Evolutionary conservation across 2,797 vertebrate species (phyloP), one percentile per base, ranked within the genome.

Genomic region (Crenichthys baileyi): DNA sequence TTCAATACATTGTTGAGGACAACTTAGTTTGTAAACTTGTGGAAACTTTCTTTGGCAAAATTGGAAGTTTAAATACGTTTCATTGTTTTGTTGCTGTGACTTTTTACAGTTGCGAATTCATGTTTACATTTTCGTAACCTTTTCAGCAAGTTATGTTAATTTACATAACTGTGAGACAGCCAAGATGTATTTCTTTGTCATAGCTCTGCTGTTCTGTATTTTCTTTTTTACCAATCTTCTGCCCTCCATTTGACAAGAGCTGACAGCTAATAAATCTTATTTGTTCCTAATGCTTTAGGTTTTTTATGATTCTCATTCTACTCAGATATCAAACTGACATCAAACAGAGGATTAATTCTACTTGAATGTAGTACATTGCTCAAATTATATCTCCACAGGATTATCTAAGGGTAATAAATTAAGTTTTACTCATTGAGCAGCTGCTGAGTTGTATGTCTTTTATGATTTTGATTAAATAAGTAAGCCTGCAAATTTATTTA

Each of bases 401-500:
- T 70, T 74, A 81, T 39, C 22, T 75, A 31, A 50, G 60, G 67
- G 22, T 76, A 81, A 82, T 77, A 12, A 82, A 72, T 31, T 41
- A 48, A 71, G 15, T 61, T 83, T 81, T 81, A 63, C 80, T 81
- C 78, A 77, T 70, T 0, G 46, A 84, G 70, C 86, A 79, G 85
- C 79, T 81, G 82, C 48, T 9, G 51, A 71, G 77, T 85, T 87
- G 75, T 81, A 53, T 85, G 74, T 83, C 79, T 75, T 83, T 77
- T 81, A 36, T 77, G 55, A 79, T 76, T 87, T 76, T 67, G 77
- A 84, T 82, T 79, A 77, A 77, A 83, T 87, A 72, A 71, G 60
- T 79, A 85, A 78, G 80, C 76, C 70, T 76, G 50, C 44, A 85
- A 90, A 89, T 88, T 44, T 83, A 84, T 81, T 13, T 46, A 73